Conservation (phyloP, 2,113 vertebrate genomes). For the Gasterosteus nipponicus region DNA sequence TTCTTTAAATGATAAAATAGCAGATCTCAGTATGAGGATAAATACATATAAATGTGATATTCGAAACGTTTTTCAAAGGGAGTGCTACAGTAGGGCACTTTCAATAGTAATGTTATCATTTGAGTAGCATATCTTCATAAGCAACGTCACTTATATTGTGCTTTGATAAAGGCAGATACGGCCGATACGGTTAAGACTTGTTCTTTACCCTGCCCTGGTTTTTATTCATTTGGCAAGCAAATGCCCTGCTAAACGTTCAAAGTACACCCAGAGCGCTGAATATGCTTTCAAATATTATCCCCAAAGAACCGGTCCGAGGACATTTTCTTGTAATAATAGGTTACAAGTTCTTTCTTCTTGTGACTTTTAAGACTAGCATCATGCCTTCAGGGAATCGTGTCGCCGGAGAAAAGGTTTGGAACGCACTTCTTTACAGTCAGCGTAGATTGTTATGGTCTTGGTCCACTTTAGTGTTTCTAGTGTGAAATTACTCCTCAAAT, state of each 20-base stretch:
- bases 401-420: neutral
- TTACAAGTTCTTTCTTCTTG: neutral
- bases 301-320: neutral
- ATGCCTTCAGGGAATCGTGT: neutral
- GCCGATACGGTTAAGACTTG: neutral
- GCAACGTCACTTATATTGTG: slow-evolving; percentile 8
- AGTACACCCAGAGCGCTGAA: neutral
- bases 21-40: neutral
- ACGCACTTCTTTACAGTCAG: neutral
- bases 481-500: slow-evolving; percentile 6
- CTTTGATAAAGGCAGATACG: slow-evolving; percentile 3
- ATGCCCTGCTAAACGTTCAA: slow-evolving; percentile 12
- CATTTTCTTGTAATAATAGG: neutral
- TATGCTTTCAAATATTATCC: neutral
- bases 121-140: slow-evolving; percentile 21
- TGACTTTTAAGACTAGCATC: neutral
- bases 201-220: neutral
- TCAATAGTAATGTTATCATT: neutral
- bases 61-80: neutral
- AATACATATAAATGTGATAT: slow-evolving; percentile 3
- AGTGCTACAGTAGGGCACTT: neutral
- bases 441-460: neutral
- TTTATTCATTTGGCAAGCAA: slow-evolving; percentile 3
- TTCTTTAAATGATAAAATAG: neutral
- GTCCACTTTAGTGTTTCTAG: slow-evolving; percentile 1